A percentile compares a stretch with the other conserved stretches of the same genome.
These are phyloP conservation scores for Leptopilina boulardi DNA, from an alignment of 1,140 invertebrate genomes.

Conservation along the genomic window DNA sequence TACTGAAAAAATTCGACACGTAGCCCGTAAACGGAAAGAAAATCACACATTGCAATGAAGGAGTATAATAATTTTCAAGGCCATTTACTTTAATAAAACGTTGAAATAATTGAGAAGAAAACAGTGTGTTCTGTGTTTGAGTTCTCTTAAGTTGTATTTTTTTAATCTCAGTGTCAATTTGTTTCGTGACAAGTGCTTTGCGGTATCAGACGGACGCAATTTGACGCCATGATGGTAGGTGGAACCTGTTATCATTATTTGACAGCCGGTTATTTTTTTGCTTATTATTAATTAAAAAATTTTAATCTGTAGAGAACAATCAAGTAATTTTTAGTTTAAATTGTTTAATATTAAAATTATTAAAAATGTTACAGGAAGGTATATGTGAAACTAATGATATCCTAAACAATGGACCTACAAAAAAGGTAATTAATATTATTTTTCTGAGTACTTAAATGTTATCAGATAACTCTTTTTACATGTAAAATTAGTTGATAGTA, in stretches of 20 bases:
- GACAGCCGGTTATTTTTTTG: slow-evolving; percentile 59
- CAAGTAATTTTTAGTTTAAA: too few species aligned
- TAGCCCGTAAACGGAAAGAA: too few species aligned
- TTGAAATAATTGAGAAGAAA: not conserved
- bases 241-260: slow-evolving; percentile 74
- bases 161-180: not conserved
- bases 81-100: not conserved
- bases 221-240: slow-evolving; percentile 76
- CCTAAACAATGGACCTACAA: slow-evolving; percentile 64
- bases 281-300: slow-evolving; percentile 29
- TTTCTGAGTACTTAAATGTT: not conserved
- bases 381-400: slow-evolving; percentile 73
- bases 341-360: not conserved
- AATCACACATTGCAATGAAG: too few species aligned
- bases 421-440: slow-evolving; percentile 66
- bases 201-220: slow-evolving; percentile 59
- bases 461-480: slow-evolving; percentile 1
- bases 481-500: not conserved
- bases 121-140: not conserved
- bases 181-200: not conserved
- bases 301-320: slow-evolving; percentile 29
- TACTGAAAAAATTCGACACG: too few species aligned
- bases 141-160: not conserved
- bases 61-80: not conserved
- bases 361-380: slow-evolving; percentile 74